A percentile compares a stretch with the other conserved stretches of the same genome.
These are phyloP conservation scores for Rhombomys opimus DNA, from an alignment of 2,113 vertebrate genomes.

Conservation along the genomic window DNA sequence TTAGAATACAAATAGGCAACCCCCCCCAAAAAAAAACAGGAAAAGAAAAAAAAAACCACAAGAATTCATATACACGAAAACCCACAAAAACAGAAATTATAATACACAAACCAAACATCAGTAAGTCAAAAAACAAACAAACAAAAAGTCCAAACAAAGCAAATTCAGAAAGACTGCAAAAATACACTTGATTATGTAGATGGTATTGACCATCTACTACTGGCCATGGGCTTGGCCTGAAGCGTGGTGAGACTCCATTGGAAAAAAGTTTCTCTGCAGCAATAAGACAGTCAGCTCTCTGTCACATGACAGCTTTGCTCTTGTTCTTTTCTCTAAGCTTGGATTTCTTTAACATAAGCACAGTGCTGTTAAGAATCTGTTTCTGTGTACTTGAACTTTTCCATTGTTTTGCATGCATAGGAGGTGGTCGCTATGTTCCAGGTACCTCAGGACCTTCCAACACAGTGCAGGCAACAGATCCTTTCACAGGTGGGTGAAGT, in stretches of 20 bases:
- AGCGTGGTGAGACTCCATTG: not conserved
- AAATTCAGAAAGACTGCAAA: not conserved
- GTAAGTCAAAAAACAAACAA: not conserved
- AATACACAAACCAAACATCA: not conserved
- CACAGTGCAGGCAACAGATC: slow-evolving; percentile 89
- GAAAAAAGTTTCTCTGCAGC: slow-evolving; percentile 8
- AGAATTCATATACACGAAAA: not conserved
- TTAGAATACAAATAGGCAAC: not conserved
- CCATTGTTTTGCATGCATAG: slow-evolving; percentile 81
- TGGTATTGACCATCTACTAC: not conserved
- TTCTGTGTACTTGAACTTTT: not conserved
- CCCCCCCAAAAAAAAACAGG: not conserved
- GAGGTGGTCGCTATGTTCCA: slow-evolving; percentile 96
- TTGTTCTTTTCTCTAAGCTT: not conserved
- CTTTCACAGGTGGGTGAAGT: slow-evolving; percentile 92
- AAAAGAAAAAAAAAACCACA: not conserved
- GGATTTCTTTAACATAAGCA: not conserved
- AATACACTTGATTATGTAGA: not conserved
- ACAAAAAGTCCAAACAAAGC: not conserved
- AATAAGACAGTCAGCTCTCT: not conserved
- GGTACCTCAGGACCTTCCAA: slow-evolving; percentile 87
- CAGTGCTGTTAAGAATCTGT: not conserved
- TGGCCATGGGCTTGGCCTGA: not conserved
- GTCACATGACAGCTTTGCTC: not conserved
- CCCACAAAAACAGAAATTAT: not conserved